Evolutionary conservation across 2,888 invertebrate genomes (phyloP).

Genomic region (Caenorhabditis auriculariae): DNA sequence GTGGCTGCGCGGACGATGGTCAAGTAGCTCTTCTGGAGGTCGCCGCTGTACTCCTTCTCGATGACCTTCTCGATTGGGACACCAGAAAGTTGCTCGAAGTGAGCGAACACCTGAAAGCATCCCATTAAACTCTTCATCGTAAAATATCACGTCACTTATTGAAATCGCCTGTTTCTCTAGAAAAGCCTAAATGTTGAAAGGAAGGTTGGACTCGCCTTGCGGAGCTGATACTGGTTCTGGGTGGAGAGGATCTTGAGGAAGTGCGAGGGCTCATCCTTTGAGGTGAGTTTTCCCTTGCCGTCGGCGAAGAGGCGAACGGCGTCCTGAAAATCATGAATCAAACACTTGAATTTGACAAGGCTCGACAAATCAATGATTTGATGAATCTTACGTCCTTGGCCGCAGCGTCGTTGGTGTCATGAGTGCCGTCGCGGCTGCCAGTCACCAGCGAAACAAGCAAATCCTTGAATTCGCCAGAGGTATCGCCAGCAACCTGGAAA

Average conservation of each 20-base stretch:
- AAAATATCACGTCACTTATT: no score
- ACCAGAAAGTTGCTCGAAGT: conserved; percentile 39
- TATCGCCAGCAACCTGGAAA: conserved; percentile 73
- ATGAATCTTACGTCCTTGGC: conserved; percentile 33
- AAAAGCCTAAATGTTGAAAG: no score
- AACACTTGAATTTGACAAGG: not conserved
- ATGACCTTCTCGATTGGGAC: conserved; percentile 44
- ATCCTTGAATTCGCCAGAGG: conserved; percentile 81
- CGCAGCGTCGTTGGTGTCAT: conserved; percentile 32
- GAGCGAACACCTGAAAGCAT: conserved; percentile 17
- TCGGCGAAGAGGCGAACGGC: conserved; percentile 50
- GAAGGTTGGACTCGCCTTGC: conserved; percentile 26
- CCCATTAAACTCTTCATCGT: not conserved
- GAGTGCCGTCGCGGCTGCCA: conserved; percentile 51
- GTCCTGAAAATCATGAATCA: conserved; percentile 25
- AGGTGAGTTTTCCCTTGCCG: conserved; percentile 45
- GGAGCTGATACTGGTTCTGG: conserved; percentile 50
- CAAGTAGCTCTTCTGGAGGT: conserved; percentile 35
- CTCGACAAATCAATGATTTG: not conserved
- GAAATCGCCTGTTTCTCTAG: no score
- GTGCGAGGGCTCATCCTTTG: conserved; percentile 37
- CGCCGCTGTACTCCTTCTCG: conserved; percentile 58
- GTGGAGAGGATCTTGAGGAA: conserved; percentile 49
- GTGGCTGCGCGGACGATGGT: conserved; percentile 38
- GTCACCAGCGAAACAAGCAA: conserved; percentile 53